Base-by-base conservation (phyloP, 2,888 invertebrate species). In the Agrotis segetum region DNA sequence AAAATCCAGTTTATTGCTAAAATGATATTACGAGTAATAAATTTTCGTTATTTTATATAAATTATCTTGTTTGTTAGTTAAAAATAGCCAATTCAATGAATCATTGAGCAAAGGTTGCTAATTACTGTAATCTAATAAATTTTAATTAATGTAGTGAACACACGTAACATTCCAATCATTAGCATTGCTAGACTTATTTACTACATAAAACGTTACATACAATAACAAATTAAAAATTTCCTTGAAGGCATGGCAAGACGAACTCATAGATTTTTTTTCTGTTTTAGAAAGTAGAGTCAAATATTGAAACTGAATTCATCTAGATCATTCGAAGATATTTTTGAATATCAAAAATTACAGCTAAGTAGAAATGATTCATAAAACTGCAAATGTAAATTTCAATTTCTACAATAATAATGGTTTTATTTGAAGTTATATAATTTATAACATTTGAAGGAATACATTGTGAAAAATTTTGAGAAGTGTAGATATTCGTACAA, bases 51-150 rank as follows among this genome's bases (percentile, higher is more conserved):
- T 19, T 49, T 40, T 29, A 44, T 21, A 9, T 49, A n/a, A 59
- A 21, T 16, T 19, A 9, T 61, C 17, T 49, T 77, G 19, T 76
- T 67, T 47, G 24, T 52, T 29, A n/a, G 49, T 24, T 59, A 44
- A 65, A 65, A 52, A 53, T 24, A 34, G 7, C n/a, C n/a, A 24
- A 44, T 40, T n/a, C 19, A 44, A 68, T 77, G 16, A 64, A 49
- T 0, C n/a, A 21, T 17, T 69, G 66, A 34, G 24, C 68, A 79
- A 77, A 78, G 69, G 66, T 82, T 64, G 40, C 50, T 55, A 53
- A 82, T 70, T 82, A 82, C 19, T 46, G 19, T 60, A 67, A 70
- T 82, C 46, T 47, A 40, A 55, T 71, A 46, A 70, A 46, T 34
- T 47, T 34, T 78, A 67, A 72, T 67, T 61, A 24, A 34, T 52